phyloP scores from a whole-genome alignment of 2,888 invertebrate species.

The Drosophila anomelani region DNA sequence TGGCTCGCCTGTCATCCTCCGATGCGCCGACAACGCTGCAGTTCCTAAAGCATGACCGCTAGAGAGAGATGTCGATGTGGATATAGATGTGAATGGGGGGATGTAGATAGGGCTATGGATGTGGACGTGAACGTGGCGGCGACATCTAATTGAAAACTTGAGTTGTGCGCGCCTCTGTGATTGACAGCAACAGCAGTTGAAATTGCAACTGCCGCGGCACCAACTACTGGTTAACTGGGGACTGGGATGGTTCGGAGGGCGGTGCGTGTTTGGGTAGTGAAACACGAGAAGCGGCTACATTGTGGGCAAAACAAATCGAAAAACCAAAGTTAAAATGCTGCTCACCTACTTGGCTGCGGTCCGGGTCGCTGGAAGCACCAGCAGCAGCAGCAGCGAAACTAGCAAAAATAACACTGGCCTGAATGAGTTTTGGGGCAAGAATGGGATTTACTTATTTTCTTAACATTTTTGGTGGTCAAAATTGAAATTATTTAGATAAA shows the following conservation, averaged over 20 bases:
- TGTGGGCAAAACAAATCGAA: constrained; percentile 70
- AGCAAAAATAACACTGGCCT: constrained; percentile 3
- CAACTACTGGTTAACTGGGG: constrained; percentile 8
- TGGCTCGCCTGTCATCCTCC: constrained; percentile 74
- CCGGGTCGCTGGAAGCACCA: constrained; percentile 45
- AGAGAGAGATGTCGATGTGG: constrained; percentile 2
- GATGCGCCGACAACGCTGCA: constrained; percentile 77
- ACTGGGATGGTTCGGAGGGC: constrained; percentile 39
- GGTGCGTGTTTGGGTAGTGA: constrained; percentile 58
- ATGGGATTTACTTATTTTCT: not conserved
- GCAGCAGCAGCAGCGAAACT: constrained; percentile 20
- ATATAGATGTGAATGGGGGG: constrained; percentile 2
- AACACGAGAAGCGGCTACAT: constrained; percentile 61
- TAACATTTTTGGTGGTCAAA: not conserved
- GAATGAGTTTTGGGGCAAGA: not conserved
- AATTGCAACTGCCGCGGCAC: constrained; percentile 15
- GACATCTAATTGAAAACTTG: constrained; percentile 74
- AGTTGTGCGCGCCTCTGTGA: constrained; percentile 81
- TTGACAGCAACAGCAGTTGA: constrained; percentile 67
- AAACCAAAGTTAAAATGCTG: constrained; percentile 81
- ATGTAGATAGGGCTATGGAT: not conserved
- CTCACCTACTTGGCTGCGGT: constrained; percentile 79
- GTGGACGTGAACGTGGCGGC: constrained; percentile 27
- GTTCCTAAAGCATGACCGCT: constrained; percentile 84
- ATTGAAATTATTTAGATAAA: no score